A percentile compares a stretch with the other conserved stretches of the same genome.
These are phyloP conservation scores for Crepidodera aurea DNA, from an alignment of 2,888 invertebrate genomes.

Conservation along the genomic window DNA sequence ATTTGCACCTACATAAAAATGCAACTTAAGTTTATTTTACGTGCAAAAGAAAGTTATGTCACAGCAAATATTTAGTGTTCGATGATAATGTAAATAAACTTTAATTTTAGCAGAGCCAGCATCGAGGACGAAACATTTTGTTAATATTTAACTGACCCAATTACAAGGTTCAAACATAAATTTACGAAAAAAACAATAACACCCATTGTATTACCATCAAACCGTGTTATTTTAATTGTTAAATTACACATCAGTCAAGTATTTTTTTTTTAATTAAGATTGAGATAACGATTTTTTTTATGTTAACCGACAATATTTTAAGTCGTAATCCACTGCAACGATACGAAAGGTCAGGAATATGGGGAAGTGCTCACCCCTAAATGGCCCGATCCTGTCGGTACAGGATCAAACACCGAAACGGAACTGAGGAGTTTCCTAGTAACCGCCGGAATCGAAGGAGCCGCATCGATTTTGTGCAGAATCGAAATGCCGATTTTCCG, in stretches of 20 bases:
- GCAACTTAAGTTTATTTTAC: background rate
- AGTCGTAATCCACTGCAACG: background rate
- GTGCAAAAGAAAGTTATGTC: background rate
- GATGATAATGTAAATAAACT: background rate
- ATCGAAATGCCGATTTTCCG: no score
- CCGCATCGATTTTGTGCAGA: background rate
- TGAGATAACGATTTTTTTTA: background rate
- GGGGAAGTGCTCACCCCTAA: slow-evolving; percentile 9
- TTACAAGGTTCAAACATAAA: slow-evolving; percentile 9
- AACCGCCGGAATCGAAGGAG: background rate
- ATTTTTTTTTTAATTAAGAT: slow-evolving; percentile 8
- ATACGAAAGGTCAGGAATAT: slow-evolving; percentile 2
- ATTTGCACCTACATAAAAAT: background rate
- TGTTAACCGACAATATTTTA: background rate
- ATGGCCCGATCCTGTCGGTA: slow-evolving; percentile 11
- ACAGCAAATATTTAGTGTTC: background rate
- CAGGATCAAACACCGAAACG: slow-evolving; percentile 28
- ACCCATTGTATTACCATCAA: background rate
- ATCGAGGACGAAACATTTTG: slow-evolving; percentile 1
- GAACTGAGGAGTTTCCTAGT: slow-evolving; percentile 24
- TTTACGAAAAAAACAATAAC: slow-evolving; percentile 10
- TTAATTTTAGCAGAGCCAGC: background rate
- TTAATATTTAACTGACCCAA: slow-evolving; percentile 10
- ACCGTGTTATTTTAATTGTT: slow-evolving; percentile 9
- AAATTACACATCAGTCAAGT: background rate